Conservation (phyloP, 2,888 invertebrate species). For the Yponomeuta malinellus region DNA sequence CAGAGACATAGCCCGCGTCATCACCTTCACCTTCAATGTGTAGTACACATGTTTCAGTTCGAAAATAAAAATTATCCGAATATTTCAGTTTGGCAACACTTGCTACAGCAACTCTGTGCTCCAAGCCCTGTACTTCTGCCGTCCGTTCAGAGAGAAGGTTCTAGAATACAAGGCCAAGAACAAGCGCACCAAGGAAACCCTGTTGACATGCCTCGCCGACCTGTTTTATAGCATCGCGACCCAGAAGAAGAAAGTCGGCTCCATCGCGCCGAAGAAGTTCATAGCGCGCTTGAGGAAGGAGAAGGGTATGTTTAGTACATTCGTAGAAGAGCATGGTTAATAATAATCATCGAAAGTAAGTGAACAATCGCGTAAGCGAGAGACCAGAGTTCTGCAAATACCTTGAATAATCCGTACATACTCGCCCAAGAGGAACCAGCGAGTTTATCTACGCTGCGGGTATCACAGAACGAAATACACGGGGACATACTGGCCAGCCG, state of each 20-base stretch:
- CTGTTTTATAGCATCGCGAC: constrained; percentile 99
- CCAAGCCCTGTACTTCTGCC: constrained; percentile 99
- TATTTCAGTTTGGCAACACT: constrained; percentile 96
- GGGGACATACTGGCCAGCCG: neutral
- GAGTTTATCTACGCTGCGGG: no score
- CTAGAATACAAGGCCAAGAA: constrained; percentile 98
- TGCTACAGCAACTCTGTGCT: constrained; percentile 99
- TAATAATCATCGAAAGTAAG: no score
- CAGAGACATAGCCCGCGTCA: no score
- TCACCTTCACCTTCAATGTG: no score
- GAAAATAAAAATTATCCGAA: neutral
- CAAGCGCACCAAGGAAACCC: constrained; percentile 96
- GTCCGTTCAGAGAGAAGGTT: constrained; percentile 98
- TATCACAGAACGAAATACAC: neutral
- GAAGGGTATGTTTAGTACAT: constrained; percentile 80
- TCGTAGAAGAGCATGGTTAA: no score
- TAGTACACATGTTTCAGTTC: neutral
- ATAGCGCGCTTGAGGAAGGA: constrained; percentile 98
- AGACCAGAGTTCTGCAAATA: no score
- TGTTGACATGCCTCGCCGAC: constrained; percentile 98
- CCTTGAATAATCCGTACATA: no score
- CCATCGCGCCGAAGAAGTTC: constrained; percentile 99
- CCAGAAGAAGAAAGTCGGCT: constrained; percentile 99
- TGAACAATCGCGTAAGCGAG: no score
- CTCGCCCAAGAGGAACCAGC: no score